Percentiles rank a stretch among this genome's conserved stretches.
These are phyloP conservation scores for Hydroisotoma schaefferi DNA, from an alignment of 2,888 invertebrate species.

Conservation along the genomic window DNA sequence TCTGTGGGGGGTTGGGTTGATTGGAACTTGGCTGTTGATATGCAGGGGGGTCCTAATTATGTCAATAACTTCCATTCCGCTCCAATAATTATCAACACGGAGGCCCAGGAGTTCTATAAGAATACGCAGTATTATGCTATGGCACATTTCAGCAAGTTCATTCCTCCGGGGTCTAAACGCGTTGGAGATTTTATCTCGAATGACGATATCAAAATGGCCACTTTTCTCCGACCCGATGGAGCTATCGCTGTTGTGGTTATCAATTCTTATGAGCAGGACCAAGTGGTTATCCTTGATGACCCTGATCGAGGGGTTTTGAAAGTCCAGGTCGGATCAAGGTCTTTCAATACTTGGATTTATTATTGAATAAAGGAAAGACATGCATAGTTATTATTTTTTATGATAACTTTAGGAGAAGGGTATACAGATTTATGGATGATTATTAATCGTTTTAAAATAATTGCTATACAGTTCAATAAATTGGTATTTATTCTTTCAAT, in stretches of 20 bases:
- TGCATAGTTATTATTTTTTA: too few relatives aligned
- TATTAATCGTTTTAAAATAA: too few relatives aligned
- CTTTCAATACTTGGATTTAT: constrained; percentile 40
- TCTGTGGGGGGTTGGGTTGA: constrained; percentile 81
- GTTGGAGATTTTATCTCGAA: constrained; percentile 49
- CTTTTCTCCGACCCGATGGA: constrained; percentile 39
- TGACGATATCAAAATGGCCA: constrained; percentile 26
- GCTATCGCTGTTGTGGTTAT: constrained; percentile 34
- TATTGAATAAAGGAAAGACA: too few relatives aligned
- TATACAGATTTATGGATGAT: too few relatives aligned
- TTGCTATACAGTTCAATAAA: too few relatives aligned
- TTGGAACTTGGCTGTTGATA: constrained; percentile 79
- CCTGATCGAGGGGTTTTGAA: constrained; percentile 21
- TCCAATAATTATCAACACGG: constrained; percentile 64
- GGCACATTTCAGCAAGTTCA: constrained; percentile 69
- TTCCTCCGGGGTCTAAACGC: constrained; percentile 60
- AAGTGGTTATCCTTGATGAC: constrained; percentile 31
- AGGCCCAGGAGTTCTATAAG: constrained; percentile 72
- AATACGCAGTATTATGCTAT: constrained; percentile 77
- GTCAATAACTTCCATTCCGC: constrained; percentile 74
- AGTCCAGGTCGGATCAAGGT: constrained; percentile 33
- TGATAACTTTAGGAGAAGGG: too few relatives aligned
- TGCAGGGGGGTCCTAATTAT: constrained; percentile 68
- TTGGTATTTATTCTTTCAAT: too few relatives aligned
- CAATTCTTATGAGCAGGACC: constrained; percentile 29